These are phyloP conservation scores for Drepana arcuata DNA, from an alignment of 1,140 invertebrate genomes.

Conservation along the genomic window DNA sequence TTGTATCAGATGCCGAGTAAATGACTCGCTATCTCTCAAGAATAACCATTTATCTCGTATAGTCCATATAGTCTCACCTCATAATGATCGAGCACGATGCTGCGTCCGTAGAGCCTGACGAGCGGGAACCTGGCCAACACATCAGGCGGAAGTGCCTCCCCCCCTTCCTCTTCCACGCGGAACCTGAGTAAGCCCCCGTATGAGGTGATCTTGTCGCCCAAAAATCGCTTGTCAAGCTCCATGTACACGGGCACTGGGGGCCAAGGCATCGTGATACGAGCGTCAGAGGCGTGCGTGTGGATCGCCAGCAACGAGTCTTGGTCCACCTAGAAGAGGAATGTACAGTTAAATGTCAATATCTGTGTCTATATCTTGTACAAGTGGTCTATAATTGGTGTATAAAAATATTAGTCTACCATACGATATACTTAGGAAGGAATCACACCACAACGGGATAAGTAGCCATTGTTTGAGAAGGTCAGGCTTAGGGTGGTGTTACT, in stretches of 20 bases:
- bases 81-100: constrained; percentile 87
- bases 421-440: too few species aligned
- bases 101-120: constrained; percentile 85
- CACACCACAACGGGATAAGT: too few species aligned
- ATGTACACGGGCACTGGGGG: constrained; percentile 87
- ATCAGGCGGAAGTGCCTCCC: constrained; percentile 73
- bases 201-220: constrained; percentile 90
- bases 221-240: constrained; percentile 85
- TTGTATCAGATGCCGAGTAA: too few species aligned
- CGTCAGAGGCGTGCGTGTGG: constrained; percentile 44
- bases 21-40: too few species aligned
- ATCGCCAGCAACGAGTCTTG: constrained; percentile 64
- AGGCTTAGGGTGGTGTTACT: too few species aligned
- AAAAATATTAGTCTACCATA: too few species aligned
- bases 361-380: too few species aligned
- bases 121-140: constrained; percentile 79
- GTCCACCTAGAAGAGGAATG: constrained; percentile 31
- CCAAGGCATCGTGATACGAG: constrained; percentile 73
- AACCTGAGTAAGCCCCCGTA: constrained; percentile 94
- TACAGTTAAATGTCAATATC: neutral
- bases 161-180: constrained; percentile 79
- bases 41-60: too few species aligned
- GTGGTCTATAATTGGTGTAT: too few species aligned
- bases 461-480: too few species aligned
- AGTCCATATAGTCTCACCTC: constrained; percentile 73